Evolutionary conservation across 2,797 vertebrate species (phyloP).

Genomic region (Alectoris magna): DNA sequence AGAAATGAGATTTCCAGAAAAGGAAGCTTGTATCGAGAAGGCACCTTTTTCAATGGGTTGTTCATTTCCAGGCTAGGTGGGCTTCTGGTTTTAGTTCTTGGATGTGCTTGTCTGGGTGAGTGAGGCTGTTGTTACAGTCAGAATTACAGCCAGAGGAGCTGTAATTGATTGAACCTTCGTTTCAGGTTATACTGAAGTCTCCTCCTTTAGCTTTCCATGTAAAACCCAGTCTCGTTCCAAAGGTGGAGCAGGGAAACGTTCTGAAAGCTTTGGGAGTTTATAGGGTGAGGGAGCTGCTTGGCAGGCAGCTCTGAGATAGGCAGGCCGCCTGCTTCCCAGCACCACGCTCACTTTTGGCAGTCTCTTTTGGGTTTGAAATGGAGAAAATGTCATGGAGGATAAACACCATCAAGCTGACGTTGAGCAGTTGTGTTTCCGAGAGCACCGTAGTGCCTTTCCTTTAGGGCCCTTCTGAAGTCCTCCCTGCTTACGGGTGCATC

Average conservation of each 20-base stretch:
- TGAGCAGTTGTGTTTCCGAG: not conserved
- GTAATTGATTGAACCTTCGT: not conserved
- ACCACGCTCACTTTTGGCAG: conserved; percentile 18
- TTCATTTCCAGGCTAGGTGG: not conserved
- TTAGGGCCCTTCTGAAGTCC: not conserved
- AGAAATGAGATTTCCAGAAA: not conserved
- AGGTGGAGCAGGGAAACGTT: not conserved
- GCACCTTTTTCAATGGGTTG: not conserved
- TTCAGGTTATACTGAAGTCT: not conserved
- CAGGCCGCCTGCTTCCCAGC: not conserved
- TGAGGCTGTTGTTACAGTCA: not conserved
- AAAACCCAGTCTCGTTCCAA: not conserved
- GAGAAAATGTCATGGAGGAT: conserved; percentile 32
- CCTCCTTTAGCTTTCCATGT: not conserved
- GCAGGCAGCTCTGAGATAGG: not conserved
- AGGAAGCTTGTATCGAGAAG: not conserved
- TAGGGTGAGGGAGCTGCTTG: not conserved
- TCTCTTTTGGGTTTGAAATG: not conserved
- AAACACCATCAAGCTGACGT: conserved; percentile 31
- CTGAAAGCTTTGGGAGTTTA: not conserved
- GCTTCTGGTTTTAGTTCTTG: not conserved
- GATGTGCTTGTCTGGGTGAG: not conserved
- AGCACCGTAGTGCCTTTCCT: not conserved
- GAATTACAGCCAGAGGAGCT: not conserved
- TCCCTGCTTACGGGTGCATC: not conserved